These are phyloP conservation scores for Hydrozoanthus gracilis DNA, from an alignment of 92 coral and sea anemone genomes.

Conservation along the genomic window DNA sequence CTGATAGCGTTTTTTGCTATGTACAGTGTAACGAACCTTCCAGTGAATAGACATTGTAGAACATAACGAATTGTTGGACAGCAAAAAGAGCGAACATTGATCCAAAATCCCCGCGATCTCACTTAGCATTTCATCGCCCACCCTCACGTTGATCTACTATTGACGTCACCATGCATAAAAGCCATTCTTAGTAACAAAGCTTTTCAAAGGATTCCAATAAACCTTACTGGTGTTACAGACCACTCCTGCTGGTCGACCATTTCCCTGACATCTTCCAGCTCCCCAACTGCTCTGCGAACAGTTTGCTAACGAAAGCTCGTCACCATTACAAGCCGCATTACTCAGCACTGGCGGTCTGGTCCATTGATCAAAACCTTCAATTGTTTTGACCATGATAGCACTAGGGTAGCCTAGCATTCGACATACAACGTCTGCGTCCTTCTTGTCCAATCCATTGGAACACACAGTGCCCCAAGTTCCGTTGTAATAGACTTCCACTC, in stretches of 20 bases:
- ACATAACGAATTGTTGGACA: no score
- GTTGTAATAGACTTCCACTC: conserved; percentile 3
- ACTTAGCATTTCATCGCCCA: no score
- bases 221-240: neutral
- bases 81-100: no score
- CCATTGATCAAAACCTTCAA: neutral
- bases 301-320: neutral
- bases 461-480: conserved; percentile 34
- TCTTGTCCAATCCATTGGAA: neutral
- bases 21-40: no score
- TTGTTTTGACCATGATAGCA: neutral
- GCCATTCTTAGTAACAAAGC: no score
- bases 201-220: neutral
- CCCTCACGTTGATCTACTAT: no score
- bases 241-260: no score
- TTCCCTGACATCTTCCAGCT: neutral
- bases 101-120: no score
- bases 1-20: no score
- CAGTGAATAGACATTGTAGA: no score
- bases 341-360: neutral
- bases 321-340: neutral
- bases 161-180: no score
- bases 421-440: conserved; percentile 20
- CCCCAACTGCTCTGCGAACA: neutral
- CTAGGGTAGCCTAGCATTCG: conserved; percentile 24